Evolutionary conservation across 2,888 invertebrate species (phyloP).

Genomic region (Camptogramma bilineatum): DNA sequence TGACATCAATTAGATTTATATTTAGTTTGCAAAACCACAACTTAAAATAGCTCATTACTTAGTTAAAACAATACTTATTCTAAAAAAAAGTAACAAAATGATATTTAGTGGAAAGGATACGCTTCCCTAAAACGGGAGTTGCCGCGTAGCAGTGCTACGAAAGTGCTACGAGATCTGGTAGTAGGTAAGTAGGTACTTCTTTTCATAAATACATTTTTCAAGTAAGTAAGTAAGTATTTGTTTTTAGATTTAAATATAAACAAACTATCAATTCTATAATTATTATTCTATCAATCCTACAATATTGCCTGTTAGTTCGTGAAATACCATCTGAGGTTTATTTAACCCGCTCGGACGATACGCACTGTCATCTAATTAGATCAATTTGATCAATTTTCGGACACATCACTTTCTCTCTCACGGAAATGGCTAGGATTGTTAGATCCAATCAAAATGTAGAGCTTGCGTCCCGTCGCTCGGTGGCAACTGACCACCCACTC

Average conservation of each 20-base stretch:
- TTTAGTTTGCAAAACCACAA: not conserved
- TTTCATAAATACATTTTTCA: not conserved
- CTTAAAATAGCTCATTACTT: not conserved
- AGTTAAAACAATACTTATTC: not conserved
- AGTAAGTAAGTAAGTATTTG: not conserved
- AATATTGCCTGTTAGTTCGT: no score
- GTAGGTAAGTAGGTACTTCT: slow-evolving; percentile 37
- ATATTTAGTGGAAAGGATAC: slow-evolving; percentile 1
- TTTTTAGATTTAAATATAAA: not conserved
- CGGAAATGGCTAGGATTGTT: slow-evolving; percentile 29
- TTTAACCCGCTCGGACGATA: not conserved
- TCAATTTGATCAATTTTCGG: slow-evolving; percentile 14
- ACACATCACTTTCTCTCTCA: slow-evolving; percentile 27
- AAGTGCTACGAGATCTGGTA: slow-evolving; percentile 39
- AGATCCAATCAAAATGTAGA: slow-evolving; percentile 37
- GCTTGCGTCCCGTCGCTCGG: slow-evolving; percentile 40
- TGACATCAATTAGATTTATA: not conserved
- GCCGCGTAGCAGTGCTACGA: slow-evolving; percentile 43
- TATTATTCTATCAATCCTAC: no score
- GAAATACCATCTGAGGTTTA: no score
- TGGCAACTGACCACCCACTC: slow-evolving; percentile 48
- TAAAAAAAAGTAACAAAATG: not conserved
- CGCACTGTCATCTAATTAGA: not conserved
- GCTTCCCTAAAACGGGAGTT: slow-evolving; percentile 32
- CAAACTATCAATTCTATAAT: no score